phyloP scores from a whole-genome alignment of 2,888 invertebrate species.

The Patella depressa region DNA sequence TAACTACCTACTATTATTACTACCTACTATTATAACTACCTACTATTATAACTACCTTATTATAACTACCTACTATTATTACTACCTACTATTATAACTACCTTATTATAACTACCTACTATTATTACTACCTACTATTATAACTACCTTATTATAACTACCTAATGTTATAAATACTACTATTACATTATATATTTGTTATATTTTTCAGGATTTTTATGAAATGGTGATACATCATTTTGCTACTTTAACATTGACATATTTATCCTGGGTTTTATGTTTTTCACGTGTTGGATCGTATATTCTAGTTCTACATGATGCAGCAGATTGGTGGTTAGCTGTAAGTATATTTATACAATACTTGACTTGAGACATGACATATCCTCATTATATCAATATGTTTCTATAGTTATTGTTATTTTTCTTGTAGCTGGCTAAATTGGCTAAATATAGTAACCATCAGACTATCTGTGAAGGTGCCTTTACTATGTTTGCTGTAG shows the following conservation, averaged over 20 bases:
- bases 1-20: too few relatives aligned
- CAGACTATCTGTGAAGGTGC: background rate
- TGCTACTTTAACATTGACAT: constrained; percentile 1
- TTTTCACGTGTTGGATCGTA: background rate
- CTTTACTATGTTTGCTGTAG: constrained; percentile 5
- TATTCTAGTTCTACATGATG: background rate
- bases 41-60: too few relatives aligned
- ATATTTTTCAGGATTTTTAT: background rate
- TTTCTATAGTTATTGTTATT: background rate
- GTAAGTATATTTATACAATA: background rate
- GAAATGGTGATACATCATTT: constrained; percentile 4
- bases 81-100: too few relatives aligned
- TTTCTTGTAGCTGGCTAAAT: background rate
- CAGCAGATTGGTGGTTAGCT: constrained; percentile 7
- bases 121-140: too few relatives aligned
- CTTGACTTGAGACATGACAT: too few relatives aligned
- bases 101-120: too few relatives aligned
- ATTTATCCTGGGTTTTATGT: constrained; percentile 3
- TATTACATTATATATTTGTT: too few relatives aligned
- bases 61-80: too few relatives aligned
- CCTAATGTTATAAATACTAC: too few relatives aligned
- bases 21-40: too few relatives aligned
- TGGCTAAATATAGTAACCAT: background rate
- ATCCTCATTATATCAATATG: too few relatives aligned
- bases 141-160: too few relatives aligned